Percentiles rank a stretch among this genome's conserved stretches.
Conservation (phyloP, 2,797 vertebrate genomes). For the Picus viridis region DNA sequence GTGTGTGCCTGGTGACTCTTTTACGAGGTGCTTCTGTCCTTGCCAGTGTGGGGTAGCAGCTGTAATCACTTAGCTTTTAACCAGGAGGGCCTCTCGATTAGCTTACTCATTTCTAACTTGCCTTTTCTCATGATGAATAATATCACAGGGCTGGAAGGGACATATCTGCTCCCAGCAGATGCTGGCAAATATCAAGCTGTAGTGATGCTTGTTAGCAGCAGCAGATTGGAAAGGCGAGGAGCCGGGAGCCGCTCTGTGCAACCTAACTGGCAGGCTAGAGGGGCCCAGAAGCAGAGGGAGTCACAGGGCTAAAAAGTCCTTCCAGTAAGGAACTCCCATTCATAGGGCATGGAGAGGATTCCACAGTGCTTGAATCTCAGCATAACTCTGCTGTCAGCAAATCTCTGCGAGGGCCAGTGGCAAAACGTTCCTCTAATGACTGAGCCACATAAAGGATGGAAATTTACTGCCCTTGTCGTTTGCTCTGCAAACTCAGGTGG, state of each 20-base stretch:
- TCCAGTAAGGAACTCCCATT: not conserved
- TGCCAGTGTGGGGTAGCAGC: slow-evolving; percentile 38
- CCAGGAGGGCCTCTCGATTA: slow-evolving; percentile 48
- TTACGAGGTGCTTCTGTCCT: slow-evolving; percentile 33
- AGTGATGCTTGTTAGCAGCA: not conserved
- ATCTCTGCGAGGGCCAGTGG: not conserved
- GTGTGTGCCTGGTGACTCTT: slow-evolving; percentile 37
- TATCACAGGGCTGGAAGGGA: slow-evolving; percentile 2
- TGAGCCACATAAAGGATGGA: slow-evolving; percentile 17
- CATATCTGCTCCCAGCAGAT: slow-evolving; percentile 24
- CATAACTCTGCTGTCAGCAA: not conserved
- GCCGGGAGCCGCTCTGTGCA: not conserved
- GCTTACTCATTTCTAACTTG: slow-evolving; percentile 44
- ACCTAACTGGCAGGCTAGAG: not conserved
- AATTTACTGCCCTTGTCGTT: slow-evolving; percentile 36
- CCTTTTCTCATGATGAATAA: slow-evolving; percentile 32
- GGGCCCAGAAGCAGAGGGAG: not conserved
- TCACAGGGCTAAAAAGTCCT: not conserved
- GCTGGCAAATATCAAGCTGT: not conserved
- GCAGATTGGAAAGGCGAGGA: not conserved
- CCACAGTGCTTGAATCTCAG: not conserved
- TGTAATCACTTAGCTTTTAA: slow-evolving; percentile 56
- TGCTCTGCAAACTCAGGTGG: slow-evolving; percentile 40
- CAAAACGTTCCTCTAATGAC: not conserved
- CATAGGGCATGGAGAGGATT: not conserved